These are phyloP conservation scores for Mythimna vitellina DNA, from an alignment of 2,888 invertebrate genomes.

Conservation along the genomic window DNA sequence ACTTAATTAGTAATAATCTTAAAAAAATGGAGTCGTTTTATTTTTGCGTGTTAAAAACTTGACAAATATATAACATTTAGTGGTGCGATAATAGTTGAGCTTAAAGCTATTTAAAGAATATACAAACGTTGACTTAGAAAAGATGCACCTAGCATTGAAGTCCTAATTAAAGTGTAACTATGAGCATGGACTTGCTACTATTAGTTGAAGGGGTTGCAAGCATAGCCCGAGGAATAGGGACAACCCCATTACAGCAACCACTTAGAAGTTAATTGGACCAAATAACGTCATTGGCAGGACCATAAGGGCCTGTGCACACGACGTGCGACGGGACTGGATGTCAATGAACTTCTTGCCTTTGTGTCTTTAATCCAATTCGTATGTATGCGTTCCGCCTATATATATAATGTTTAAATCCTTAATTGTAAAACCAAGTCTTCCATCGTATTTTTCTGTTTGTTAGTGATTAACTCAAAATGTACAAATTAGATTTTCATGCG, in stretches of 20 bases:
- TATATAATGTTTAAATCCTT: too few relatives aligned
- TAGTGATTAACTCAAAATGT: too few relatives aligned
- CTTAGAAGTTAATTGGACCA: constrained; percentile 28
- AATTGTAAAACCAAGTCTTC: too few relatives aligned
- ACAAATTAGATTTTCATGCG: too few relatives aligned
- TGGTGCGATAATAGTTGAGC: background rate
- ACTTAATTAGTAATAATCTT: background rate
- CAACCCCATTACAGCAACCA: constrained; percentile 19
- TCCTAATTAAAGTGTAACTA: background rate
- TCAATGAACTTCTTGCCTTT: background rate
- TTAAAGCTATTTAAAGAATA: background rate
- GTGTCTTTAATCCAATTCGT: too few relatives aligned
- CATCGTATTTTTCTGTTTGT: too few relatives aligned
- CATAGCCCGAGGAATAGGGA: background rate
- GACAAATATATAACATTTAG: background rate
- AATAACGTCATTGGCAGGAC: constrained; percentile 17
- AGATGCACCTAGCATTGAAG: background rate
- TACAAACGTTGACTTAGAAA: too few relatives aligned
- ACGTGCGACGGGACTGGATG: background rate
- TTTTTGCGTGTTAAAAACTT: too few relatives aligned
- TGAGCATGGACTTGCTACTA: background rate
- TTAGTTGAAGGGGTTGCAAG: constrained; percentile 11
- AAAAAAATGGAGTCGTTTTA: too few relatives aligned
- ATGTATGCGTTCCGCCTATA: too few relatives aligned
- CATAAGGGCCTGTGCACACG: background rate